A percentile compares a stretch with the other conserved stretches of the same genome.
These are phyloP conservation scores for Sarcophaga carnaria DNA, from an alignment of 2,888 invertebrate species.

Conservation along the genomic window DNA sequence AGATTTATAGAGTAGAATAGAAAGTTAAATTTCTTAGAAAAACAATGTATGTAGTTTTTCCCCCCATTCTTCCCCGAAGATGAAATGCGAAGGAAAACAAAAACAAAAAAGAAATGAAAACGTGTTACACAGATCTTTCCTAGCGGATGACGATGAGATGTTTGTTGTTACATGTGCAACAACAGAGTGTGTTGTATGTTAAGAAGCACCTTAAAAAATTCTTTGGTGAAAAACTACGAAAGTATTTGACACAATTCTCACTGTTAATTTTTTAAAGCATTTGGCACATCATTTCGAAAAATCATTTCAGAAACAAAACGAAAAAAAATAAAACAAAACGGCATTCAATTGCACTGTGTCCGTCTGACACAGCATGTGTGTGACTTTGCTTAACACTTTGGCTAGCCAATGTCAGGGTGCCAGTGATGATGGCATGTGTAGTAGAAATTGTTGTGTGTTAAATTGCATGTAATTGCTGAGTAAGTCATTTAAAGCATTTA, in stretches of 20 bases:
- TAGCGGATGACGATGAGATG: constrained; percentile 39
- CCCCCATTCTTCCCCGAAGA: neutral
- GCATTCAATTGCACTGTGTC: neutral
- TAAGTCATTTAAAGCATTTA: constrained; percentile 64
- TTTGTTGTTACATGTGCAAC: constrained; percentile 41
- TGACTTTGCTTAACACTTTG: constrained; percentile 71
- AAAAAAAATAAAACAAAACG: neutral
- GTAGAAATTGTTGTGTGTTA: constrained; percentile 25
- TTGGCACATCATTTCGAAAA: constrained; percentile 65
- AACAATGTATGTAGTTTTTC: constrained; percentile 13
- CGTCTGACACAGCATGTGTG: constrained; percentile 66
- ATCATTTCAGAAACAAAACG: constrained; percentile 64
- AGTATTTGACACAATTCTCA: constrained; percentile 80
- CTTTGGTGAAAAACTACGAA: constrained; percentile 52
- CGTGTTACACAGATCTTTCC: constrained; percentile 45
- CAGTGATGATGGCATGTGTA: neutral
- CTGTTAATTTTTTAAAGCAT: constrained; percentile 73
- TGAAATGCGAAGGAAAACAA: neutral
- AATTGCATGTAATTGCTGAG: constrained; percentile 71
- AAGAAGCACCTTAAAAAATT: constrained; percentile 64
- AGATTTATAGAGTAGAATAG: constrained; percentile 80
- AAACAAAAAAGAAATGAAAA: constrained; percentile 20
- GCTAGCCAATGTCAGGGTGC: constrained; percentile 5
- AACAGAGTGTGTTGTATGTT: constrained; percentile 43
- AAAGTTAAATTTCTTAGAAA: constrained; percentile 71